Conservation (phyloP, 2,113 vertebrate genomes). For the Falcunculus frontatus region DNA sequence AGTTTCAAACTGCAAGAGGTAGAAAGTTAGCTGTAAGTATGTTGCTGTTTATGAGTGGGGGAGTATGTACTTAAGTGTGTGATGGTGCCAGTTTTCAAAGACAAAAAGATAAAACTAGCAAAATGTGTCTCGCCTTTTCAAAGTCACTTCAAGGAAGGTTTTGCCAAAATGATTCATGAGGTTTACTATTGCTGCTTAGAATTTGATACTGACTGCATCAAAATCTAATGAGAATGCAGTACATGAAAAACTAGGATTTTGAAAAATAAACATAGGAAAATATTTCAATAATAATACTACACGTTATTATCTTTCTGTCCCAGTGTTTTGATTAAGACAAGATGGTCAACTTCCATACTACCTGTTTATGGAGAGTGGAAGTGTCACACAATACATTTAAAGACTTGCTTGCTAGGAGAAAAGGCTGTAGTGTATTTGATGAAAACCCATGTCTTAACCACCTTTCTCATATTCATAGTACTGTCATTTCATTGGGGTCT, state of each 20-base stretch:
- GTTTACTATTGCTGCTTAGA: slow-evolving; percentile 31
- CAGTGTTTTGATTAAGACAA: not conserved
- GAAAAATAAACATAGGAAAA: slow-evolving; percentile 40
- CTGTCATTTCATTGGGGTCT: not conserved
- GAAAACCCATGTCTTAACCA: not conserved
- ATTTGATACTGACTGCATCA: slow-evolving; percentile 40
- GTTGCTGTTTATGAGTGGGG: not conserved
- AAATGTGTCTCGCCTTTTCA: not conserved
- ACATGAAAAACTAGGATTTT: slow-evolving; percentile 43
- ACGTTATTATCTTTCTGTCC: not conserved
- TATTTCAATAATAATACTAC: not conserved
- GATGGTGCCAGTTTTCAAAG: not conserved
- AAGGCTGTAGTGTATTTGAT: not conserved
- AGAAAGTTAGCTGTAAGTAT: not conserved
- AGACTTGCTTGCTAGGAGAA: not conserved
- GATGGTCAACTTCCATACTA: not conserved
- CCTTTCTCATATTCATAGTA: not conserved
- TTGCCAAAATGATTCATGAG: slow-evolving; percentile 12
- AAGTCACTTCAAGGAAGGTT: not conserved
- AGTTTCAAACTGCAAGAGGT: slow-evolving; percentile 14
- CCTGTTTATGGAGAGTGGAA: not conserved
- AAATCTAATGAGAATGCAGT: slow-evolving; percentile 28
- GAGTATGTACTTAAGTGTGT: not conserved
- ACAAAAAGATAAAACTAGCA: not conserved
- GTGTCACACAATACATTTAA: not conserved